Percentiles rank a stretch among this genome's conserved stretches.
phyloP scores from a whole-genome alignment of 2,888 invertebrate genomes.

The Nomada goodeniana region DNA sequence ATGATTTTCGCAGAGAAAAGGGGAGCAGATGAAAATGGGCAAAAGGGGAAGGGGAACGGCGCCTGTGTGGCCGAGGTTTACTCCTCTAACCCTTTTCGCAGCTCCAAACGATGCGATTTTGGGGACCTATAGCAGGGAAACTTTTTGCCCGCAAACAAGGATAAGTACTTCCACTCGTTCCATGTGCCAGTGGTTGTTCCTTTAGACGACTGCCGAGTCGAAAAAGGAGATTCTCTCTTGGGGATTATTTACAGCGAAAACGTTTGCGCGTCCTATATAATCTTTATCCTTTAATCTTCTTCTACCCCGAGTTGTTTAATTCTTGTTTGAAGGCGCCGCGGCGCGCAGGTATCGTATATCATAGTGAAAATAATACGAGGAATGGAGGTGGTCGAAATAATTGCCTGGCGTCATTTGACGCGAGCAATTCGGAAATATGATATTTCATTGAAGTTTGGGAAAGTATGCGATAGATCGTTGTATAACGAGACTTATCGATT shows the following conservation, averaged over 20 bases:
- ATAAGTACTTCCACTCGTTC: slow-evolving; percentile 46
- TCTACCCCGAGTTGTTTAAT: not conserved
- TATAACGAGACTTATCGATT: slow-evolving; percentile 32
- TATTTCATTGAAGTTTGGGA: not conserved
- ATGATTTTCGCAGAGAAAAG: not conserved
- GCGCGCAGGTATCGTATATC: not conserved
- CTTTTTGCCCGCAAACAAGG: slow-evolving; percentile 56
- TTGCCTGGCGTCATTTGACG: not conserved
- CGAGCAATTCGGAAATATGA: not conserved
- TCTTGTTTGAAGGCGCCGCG: not conserved
- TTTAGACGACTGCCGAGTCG: not conserved
- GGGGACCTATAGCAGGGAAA: slow-evolving; percentile 31
- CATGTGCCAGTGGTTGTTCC: slow-evolving; percentile 11
- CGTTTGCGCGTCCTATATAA: not conserved
- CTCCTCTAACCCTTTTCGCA: slow-evolving; percentile 31
- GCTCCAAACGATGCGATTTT: slow-evolving; percentile 25
- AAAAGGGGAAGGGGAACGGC: slow-evolving; percentile 6
- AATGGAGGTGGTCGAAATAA: not conserved
- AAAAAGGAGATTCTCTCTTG: slow-evolving; percentile 26
- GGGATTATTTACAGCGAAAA: not conserved
- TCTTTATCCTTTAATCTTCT: not conserved
- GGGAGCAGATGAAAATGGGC: slow-evolving; percentile 7
- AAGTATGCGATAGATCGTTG: slow-evolving; percentile 2
- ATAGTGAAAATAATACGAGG: not conserved
- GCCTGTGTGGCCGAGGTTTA: not conserved